Base-by-base conservation (phyloP, 2,888 invertebrate species). In the Mesorhabditis belari region DNA sequence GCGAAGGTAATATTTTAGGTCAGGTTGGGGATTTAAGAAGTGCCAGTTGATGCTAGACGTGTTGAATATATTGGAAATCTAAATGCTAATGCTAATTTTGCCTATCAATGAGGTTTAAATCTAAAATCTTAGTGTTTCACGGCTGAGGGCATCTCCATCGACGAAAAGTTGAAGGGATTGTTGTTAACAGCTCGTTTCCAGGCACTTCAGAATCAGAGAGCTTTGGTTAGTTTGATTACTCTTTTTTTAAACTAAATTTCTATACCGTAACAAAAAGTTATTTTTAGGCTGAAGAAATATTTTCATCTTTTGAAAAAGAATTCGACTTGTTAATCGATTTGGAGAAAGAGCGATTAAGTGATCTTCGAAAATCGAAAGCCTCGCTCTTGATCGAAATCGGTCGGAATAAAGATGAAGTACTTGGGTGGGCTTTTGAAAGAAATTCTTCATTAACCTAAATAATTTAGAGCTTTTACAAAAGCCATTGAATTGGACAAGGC, bases 161-260 rank as follows among this genome's bases (percentile, higher is more conserved):
- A 21, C 4, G 57, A 52, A 5, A 23, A 23, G 6, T 26, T 61
- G 4, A 56, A 60, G 29, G 60, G 57, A 24, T 51, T 63, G 3
- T 27, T 63, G 2, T n/a, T 63, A 5, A 57, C 60, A 9, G 60
- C 63, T 6, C 55, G 55, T 9, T 63, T 63, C 55, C 52, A 52
- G 12, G 50, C 53, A 6, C 61, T 54, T 28, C 55, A 57, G 29
- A 63, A 63, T 27, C 19, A n/a, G 17, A n/a, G 19, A n/a, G 23
- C 26, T 3, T 51, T 50, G 50, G 63, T 54, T 2, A 51, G 12
- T 51, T n/a, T 21, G 2, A n/a, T n/a, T 3, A 19, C 12, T 51
- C 21, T 51, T 51, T n/a, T 51, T 17, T 44, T 44, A 17, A 44
- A 44, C 12, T 17, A 51, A 2, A 2, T 51, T 21, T 6, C 17